A percentile compares a stretch with the other conserved stretches of the same genome.
phyloP scores from a whole-genome alignment of 1,140 invertebrate genomes.

The Brachionus calyciflorus region DNA sequence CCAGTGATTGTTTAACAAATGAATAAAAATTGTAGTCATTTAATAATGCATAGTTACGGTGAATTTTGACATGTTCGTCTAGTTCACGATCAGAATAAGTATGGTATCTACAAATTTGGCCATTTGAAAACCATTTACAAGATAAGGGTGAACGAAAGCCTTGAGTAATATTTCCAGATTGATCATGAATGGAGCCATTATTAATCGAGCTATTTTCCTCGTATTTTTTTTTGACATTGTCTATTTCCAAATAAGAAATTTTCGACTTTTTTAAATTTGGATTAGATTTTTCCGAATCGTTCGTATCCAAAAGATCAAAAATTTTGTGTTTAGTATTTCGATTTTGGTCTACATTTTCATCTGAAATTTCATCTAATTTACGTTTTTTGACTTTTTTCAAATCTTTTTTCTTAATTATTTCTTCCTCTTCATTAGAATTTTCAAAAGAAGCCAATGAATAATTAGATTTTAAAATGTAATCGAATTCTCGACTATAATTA shows the following conservation, averaged over 20 bases:
- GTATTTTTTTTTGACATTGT: not conserved
- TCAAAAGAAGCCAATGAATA: not conserved
- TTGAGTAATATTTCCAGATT: not conserved
- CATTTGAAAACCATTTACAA: not conserved
- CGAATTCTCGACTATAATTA: slow-evolving; percentile 1
- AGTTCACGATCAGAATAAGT: not conserved
- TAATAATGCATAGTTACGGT: not conserved
- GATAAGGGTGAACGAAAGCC: not conserved
- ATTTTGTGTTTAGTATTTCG: not conserved
- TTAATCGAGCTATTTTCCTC: not conserved
- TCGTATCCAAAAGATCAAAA: not conserved
- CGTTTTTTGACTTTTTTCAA: not conserved
- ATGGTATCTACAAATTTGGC: not conserved
- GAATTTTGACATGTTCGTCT: not conserved
- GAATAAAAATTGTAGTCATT: slow-evolving; percentile 28
- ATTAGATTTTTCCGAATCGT: not conserved
- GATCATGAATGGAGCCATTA: not conserved
- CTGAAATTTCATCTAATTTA: not conserved
- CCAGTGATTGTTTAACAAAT: not conserved
- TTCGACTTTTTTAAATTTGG: too few relatives aligned
- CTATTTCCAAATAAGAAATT: too few relatives aligned
- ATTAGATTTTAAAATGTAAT: slow-evolving; percentile 18
- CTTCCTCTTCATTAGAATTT: too few relatives aligned
- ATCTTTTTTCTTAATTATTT: not conserved
- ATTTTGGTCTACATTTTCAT: not conserved